Evolutionary conservation across 2,113 vertebrate genomes (phyloP).

Genomic region (Phoenicopterus ruber): DNA sequence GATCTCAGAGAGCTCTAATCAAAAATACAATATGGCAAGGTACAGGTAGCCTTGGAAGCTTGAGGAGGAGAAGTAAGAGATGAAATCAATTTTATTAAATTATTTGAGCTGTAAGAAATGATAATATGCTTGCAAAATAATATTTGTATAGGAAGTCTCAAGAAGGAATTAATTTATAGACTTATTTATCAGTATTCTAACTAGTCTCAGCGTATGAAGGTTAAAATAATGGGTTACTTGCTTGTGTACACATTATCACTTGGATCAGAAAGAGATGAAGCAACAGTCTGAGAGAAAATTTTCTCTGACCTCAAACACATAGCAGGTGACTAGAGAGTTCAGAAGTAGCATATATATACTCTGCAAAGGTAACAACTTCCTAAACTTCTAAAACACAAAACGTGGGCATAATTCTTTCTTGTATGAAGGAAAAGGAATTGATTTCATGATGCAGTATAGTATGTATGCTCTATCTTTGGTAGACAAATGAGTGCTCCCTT

Average conservation of each 20-base stretch:
- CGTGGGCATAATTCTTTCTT: neutral
- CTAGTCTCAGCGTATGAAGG: neutral
- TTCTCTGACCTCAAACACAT: neutral
- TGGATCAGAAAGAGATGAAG: neutral
- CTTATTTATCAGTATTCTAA: neutral
- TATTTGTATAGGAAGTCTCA: neutral
- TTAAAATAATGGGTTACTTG: neutral
- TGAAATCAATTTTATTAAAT: neutral
- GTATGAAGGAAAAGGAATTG: neutral
- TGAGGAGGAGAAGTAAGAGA: neutral
- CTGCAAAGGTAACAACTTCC: neutral
- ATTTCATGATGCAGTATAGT: neutral
- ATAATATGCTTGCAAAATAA: neutral
- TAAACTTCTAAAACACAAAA: neutral
- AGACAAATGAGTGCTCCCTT: neutral
- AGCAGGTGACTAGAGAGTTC: neutral
- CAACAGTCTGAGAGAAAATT: neutral
- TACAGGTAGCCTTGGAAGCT: neutral
- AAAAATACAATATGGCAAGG: neutral
- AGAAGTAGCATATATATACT: neutral
- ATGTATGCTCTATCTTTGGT: neutral
- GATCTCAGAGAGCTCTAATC: neutral
- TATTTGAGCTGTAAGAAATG: neutral
- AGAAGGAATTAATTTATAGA: neutral
- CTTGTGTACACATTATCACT: neutral